Conservation (phyloP, 2,888 invertebrate species). For the Apodemia zela region DNA sequence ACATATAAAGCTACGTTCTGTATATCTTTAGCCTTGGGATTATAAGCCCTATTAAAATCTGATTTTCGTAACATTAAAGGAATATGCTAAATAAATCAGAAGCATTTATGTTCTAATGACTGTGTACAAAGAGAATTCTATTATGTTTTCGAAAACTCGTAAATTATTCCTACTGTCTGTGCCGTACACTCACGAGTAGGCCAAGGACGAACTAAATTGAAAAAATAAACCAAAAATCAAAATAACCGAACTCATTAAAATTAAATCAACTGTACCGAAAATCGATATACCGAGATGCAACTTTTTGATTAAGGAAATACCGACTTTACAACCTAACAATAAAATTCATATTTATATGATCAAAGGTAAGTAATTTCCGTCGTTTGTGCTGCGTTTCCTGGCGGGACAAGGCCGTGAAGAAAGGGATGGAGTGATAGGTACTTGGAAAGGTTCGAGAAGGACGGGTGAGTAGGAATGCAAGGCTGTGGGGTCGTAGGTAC, state of each 20-base stretch:
- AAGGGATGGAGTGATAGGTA: conserved; percentile 41
- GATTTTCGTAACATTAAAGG: too few relatives aligned
- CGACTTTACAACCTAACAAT: conserved; percentile 25
- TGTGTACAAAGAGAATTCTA: neutral
- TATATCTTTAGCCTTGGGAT: too few relatives aligned
- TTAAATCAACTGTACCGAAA: conserved; percentile 54
- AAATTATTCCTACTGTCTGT: neutral
- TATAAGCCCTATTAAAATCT: too few relatives aligned
- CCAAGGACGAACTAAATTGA: conserved; percentile 55
- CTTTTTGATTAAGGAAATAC: conserved; percentile 29
- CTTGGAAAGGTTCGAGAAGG: conserved; percentile 40
- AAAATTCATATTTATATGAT: conserved; percentile 55
- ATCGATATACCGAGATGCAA: conserved; percentile 48
- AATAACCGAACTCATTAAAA: conserved; percentile 48
- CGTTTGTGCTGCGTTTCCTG: conserved; percentile 61
- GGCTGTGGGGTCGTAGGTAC: conserved; percentile 71
- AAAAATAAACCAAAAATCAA: conserved; percentile 41
- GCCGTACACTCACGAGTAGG: conserved; percentile 33
- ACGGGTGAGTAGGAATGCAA: conserved; percentile 58
- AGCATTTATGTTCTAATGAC: neutral
- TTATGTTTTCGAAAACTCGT: neutral
- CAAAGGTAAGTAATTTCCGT: conserved; percentile 55
- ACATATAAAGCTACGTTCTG: too few relatives aligned
- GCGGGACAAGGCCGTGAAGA: conserved; percentile 63
- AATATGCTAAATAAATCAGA: neutral